Base-by-base conservation (phyloP, 2,888 invertebrate genomes). In the Volucella zonaria region DNA sequence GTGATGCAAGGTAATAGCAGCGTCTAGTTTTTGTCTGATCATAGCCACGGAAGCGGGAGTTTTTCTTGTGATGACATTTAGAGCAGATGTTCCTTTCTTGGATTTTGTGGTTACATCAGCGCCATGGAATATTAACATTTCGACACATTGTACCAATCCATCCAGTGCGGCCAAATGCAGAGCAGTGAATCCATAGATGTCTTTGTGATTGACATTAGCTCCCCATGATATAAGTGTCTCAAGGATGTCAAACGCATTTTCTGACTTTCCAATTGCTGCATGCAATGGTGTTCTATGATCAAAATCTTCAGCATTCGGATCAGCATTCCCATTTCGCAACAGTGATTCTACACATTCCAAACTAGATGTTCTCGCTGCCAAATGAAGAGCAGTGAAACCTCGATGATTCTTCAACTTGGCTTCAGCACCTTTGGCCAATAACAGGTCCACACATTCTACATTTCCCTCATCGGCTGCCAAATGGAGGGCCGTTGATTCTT, bases 71-170 rank as follows among this genome's bases (percentile, higher is more conserved):
- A 97, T 96, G 86, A 97, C 96, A 88, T 96, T 96, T 80, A 97
- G 92, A 38, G 97, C 97, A 9, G 96, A 96, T 90, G 96, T 96
- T 77, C 97, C 97, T 89, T 96, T 97, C 91, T 96, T 96, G 66
- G 97, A 97, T 89, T 95, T 95, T 2, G 96, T 96, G 12, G 96
- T 97, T n/a, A 97, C 95, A 92, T 97, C 97, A 62, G 97, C 97
- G 3, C 97, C 97, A 90, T 96, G 95, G 89, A 95, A 95, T 82
- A 97, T 95, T 86, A 97, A 92, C 87, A 96, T 95, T 90, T 97
- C 96, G 1, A 97, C 97, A 90, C 97, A 97, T 88, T 96, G 95
- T 0, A 96, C 95, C 49, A 97, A 93, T 47, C 97, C 97, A 89
- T 97, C 97, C 10, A 97, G 92, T 4, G 97, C 97, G 6, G 97